Evolutionary conservation across 2,113 vertebrate species (phyloP).

Genomic region (Sebastes fasciatus): DNA sequence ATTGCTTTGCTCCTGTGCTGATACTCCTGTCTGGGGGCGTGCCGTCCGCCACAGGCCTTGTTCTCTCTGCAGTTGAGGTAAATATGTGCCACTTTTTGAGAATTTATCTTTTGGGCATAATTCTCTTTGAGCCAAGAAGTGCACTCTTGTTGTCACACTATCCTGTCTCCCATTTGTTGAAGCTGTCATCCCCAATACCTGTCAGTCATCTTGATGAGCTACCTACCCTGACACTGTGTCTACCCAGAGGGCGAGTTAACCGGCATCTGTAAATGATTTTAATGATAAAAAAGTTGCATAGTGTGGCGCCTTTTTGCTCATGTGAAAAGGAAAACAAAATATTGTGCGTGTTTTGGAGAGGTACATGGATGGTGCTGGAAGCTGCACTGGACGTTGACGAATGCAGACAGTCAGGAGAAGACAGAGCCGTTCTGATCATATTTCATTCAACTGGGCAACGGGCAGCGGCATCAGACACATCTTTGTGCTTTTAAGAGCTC

Average conservation of each 20-base stretch:
- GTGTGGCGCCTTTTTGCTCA: not conserved
- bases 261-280: constrained; percentile 10
- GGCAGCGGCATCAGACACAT: constrained; percentile 8
- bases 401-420: constrained; percentile 9
- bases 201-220: constrained; percentile 33
- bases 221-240: not conserved
- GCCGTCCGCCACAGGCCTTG: no score
- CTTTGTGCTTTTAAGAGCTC: constrained; percentile 8
- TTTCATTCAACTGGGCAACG: constrained; percentile 25
- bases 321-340: constrained; percentile 7
- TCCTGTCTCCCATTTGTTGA: not conserved
- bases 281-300: constrained; percentile 26
- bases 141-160: not conserved
- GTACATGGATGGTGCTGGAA: not conserved
- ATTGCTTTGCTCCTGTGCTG: not conserved
- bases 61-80: not conserved
- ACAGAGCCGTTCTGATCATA: constrained; percentile 6
- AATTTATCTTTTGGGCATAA: not conserved
- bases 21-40: no score
- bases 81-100: not conserved
- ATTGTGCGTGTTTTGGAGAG: not conserved
- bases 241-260: not conserved
- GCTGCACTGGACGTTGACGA: constrained; percentile 18
- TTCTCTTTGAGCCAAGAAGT: not conserved
- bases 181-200: not conserved